Base-by-base conservation (phyloP, 1,140 invertebrate species). In the Psilanteris sp. region DNA sequence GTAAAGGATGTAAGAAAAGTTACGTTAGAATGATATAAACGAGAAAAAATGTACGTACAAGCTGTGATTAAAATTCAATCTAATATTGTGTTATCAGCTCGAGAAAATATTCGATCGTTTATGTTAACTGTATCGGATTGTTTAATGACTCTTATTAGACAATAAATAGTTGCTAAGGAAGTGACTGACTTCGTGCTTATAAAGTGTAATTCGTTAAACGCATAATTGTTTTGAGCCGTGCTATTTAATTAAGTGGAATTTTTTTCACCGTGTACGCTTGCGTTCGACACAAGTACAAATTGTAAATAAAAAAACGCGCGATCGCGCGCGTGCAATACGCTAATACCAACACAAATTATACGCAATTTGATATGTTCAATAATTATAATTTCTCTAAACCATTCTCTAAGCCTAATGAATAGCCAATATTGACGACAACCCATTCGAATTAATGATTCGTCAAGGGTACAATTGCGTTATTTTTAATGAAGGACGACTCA, bases 31-130 rank as follows among this genome's bases (percentile, higher is more conserved):
- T 31, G 52, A 55, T 41, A 15, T 10, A 29, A 43, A 4, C 18
- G 18, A 34, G 7, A 59, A 43, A 59, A 44, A 44, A 59, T 22
- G 7, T 4, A 11, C 22, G 5, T 59, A 55, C 34, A 39, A 41
- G 36, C 39, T 44, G 13, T 44, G 54, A 44, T 59, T 59, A 43
- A 59, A 59, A 59, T 59, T 43, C 14, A 44, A 46, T 31, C 20
- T 46, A 26, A 36, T 44, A 46, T 61, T 46, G 46, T 46, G 37
- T 46, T 22, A 36, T 46, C 24, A 22, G 9, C 16, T 54, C 0
- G 4, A 16, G 9, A 13, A 11, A 29, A 29, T 18, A 26, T 27
- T 6, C 11, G 18, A 54, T 55, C 9, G 16, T 41, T 41, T 29
- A 31, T 15, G 13, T 39, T 55, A 55, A 41, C 50, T 37, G 48